Base-by-base conservation (phyloP, 2,113 vertebrate genomes). In the Lamprotornis superbus region DNA sequence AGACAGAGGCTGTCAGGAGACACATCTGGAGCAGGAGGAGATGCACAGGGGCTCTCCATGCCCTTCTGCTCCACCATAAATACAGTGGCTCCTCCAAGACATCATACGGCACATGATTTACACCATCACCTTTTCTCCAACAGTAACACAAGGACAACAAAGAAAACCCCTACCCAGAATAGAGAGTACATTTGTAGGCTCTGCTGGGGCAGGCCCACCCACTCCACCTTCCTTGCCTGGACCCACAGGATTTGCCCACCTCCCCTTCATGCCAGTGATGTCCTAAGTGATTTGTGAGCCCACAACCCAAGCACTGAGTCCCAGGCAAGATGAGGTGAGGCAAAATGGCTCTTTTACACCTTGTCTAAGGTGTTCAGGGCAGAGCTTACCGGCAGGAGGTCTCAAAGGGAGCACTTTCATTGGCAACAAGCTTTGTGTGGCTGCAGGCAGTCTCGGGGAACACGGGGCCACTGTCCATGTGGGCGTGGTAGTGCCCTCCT, bases 401-500 rank as follows among this genome's bases (percentile, higher is more conserved):
- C 96, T 99, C 99, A 20, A 98, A 98, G 69, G 99, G 98, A 49
- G 98, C 96, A 0, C 98, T 98, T 39, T 98, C 98, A 52, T 99
- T 99, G 95, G 98, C 97, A 1, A 99, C 98, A 89, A 99, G 97
- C 64, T 98, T 99, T 9, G 99, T 99, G 94, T 99, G 99, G 35
- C 98, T 97, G 90, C 99, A 99, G 95, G 98, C 98, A 5, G 98
- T 99, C 94, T 99, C 98, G 0, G 98, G 98, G 89, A 98, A 98
- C 81, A 99, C 97, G 0, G 98, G 98, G 52, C 99, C 99, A 44
- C 99, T 99, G 97, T 99, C 99, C 94, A 99, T 98, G 77, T 99
- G 99, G 83, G 99, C 99, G 5, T 99, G 98, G 94, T 99, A 99
- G 97, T 99, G 99, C 49, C 99, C 99, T 64, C 99, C 98, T 50